Evolutionary conservation across 2,888 invertebrate genomes (phyloP), one percentile per base, ranked within the genome.

Genomic region (Cartodere bifasciata): DNA sequence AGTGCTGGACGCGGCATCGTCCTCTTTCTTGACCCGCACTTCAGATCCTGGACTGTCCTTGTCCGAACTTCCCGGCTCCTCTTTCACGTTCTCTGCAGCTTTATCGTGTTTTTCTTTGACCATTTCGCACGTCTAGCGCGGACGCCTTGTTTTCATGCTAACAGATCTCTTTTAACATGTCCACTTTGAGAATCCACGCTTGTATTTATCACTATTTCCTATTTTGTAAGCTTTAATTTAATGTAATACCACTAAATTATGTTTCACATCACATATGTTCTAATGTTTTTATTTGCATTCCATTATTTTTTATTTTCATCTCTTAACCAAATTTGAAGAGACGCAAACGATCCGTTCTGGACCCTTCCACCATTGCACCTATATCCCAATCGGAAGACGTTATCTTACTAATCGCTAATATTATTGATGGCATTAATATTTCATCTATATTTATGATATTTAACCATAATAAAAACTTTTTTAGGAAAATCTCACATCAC

Each of bases 251-350:
- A 48, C 51, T 52, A 52, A 54, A 50, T 55, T 53, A 51, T 55
- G 49, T 53, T 55, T 56, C 55, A 56, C 53, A 58, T 57, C 58
- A 59, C 60, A 59, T 60, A 60, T 59, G 58, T 56, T 58, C 56
- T 52, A 58, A 57, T 58, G 58, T 60, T 60, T 59, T 60, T 60
- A 60, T 60, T 60, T 60, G 58, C 58, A 58, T 59, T 58, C 58
- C 58, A 55, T 55, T 53, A 55, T 55, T 58, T 58, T 59, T 60
- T 60, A 57, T 58, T 60, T 59, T 57, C 58, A 58, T 58, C 55
- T 58, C 53, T 56, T 56, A 58, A 58, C 58, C 57, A 58, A 57
- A 56, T 56, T 52, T 56, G 49, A 56, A 53, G 49, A 54, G 54
- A 53, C 54, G 53, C 52, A 52, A 46, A 50, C 48, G 46, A 44